A percentile compares a stretch with the other conserved stretches of the same genome.
phyloP scores from a whole-genome alignment of 2,797 vertebrate species.

The Masticophis lateralis region DNA sequence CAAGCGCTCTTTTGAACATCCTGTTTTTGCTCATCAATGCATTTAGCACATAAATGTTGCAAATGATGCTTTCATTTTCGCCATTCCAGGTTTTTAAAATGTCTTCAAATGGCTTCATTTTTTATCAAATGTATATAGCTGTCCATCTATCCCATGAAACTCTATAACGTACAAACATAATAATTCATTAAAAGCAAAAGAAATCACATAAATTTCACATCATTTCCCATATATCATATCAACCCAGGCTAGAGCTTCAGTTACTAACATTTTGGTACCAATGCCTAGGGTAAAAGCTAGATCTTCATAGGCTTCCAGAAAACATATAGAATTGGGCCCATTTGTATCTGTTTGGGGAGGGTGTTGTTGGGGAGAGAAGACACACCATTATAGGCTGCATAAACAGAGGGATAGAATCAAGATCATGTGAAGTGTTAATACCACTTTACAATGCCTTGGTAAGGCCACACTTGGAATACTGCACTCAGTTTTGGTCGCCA shows the following conservation, averaged over 20 bases:
- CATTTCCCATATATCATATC: neutral
- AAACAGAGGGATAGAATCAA: too few species aligned
- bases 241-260: neutral
- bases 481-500: too few species aligned
- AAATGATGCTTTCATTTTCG: slow-evolving; percentile 10
- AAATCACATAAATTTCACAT: neutral
- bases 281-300: neutral
- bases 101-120: neutral
- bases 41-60: slow-evolving; percentile 24
- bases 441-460: too few species aligned
- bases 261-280: neutral
- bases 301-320: neutral
- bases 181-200: neutral
- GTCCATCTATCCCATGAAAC: neutral
- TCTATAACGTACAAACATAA: neutral
- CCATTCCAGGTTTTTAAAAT: neutral
- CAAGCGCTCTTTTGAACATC: slow-evolving; percentile 10
- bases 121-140: neutral
- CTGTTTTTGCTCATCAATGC: slow-evolving; percentile 29
- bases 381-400: neutral
- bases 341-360: neutral
- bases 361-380: neutral
- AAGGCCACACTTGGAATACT: too few species aligned
- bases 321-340: neutral
- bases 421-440: too few species aligned